phyloP scores from a whole-genome alignment of 2,797 vertebrate genomes.

The Trichosurus vulpecula region DNA sequence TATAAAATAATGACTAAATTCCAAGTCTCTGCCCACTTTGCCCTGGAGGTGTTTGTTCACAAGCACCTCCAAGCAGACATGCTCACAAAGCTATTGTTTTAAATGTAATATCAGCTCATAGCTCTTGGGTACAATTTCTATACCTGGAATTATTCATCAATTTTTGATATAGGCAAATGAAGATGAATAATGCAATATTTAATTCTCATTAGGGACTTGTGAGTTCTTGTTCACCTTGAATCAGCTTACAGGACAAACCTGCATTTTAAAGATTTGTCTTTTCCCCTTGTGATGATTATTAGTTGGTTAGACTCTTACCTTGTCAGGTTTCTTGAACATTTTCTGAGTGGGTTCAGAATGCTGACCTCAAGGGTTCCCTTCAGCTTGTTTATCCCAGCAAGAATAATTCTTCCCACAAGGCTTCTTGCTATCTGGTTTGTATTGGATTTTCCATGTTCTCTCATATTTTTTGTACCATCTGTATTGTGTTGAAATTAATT shows the following conservation, averaged over 20 bases:
- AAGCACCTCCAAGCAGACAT: not conserved
- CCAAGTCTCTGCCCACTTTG: not conserved
- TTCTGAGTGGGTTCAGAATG: conserved; percentile 81
- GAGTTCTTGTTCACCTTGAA: conserved; percentile 11
- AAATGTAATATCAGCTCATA: not conserved
- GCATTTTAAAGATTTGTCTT: conserved; percentile 43
- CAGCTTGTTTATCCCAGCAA: conserved; percentile 70
- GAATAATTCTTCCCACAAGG: conserved; percentile 62
- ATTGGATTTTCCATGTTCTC: conserved; percentile 81
- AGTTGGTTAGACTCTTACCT: conserved; percentile 53
- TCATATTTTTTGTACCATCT: conserved; percentile 77
- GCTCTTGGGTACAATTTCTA: not conserved
- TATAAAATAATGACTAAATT: not conserved
- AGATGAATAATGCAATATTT: conserved; percentile 47
- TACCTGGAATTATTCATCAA: conserved; percentile 5
- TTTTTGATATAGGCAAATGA: conserved; percentile 51
- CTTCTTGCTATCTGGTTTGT: conserved; percentile 85
- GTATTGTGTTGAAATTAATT: conserved; percentile 82
- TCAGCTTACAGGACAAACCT: conserved; percentile 22
- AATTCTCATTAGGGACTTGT: conserved; percentile 19
- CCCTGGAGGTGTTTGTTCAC: not conserved
- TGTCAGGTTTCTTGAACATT: conserved; percentile 52
- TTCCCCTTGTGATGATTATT: conserved; percentile 41
- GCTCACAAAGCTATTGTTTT: not conserved
- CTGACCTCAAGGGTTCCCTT: conserved; percentile 75